Base-by-base conservation (phyloP, 2,797 vertebrate genomes). In the Pipistrellus pipistrellus region DNA sequence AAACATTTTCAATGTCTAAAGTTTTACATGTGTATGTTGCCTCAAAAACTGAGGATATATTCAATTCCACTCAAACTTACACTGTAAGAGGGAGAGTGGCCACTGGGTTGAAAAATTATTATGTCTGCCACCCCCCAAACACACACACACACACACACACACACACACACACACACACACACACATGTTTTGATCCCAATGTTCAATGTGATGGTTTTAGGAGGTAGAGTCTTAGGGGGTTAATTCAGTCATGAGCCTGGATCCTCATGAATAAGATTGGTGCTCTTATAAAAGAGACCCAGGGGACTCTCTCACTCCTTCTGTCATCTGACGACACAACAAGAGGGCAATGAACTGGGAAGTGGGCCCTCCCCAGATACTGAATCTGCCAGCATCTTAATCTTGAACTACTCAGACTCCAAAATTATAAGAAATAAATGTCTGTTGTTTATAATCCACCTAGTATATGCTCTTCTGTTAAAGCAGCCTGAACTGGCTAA, bases 1-100 rank as follows among this genome's bases (percentile, higher is more conserved):
- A 86, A 88, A 82, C 4, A 82, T 77, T 71, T 71, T 72, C 27
- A 94, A 27, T 88, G 7, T 21, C 80, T 62, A 73, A 90, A 93
- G 82, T 57, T 72, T 85, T 32, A 27, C 8, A 18, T 75, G 30
- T 59, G 18, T 73, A 32, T 80, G 51, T 75, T 90, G 11, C 20
- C 48, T 87, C 55, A 35, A 41, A 92, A 76, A 71, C 9, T 27
- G 21, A 88, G 17, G 69, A 73, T 78, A 57, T 32, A 64, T 85
- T 93, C 2, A 78, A 25, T 55, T 64, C 5, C 11, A 38, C 20
- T 46, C 71, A 7, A 89, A 72, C 2, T 87, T 82, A 86, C 4
- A 18, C 17, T 62, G 0, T 18, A 80, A 85, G 68, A 80, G 20
- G 10, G 13, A 78, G 9, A 95, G 8, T 68, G 32, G 10, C 30